phyloP scores from a whole-genome alignment of 2,888 invertebrate genomes.

The Hanleya hanleyi region DNA sequence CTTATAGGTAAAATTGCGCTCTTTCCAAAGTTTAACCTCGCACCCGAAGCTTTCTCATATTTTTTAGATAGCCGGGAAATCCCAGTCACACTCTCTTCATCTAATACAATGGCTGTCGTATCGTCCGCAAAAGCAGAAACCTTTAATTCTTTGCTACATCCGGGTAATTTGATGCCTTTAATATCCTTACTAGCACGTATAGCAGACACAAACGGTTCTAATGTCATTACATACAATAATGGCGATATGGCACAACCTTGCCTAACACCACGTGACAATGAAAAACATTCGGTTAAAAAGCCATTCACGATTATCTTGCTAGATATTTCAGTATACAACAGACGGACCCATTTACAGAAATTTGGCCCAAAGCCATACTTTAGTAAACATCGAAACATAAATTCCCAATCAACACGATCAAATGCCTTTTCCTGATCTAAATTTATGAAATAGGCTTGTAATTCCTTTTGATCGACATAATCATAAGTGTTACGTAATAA shows the following conservation, averaged over 20 bases:
- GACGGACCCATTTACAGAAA: constrained; percentile 39
- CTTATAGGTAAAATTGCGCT: constrained; percentile 33
- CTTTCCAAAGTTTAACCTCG: constrained; percentile 35
- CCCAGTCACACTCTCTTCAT: not conserved
- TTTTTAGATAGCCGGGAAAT: constrained; percentile 1
- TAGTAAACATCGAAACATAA: constrained; percentile 36
- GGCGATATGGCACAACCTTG: constrained; percentile 5
- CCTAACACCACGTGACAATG: not conserved
- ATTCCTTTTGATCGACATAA: constrained; percentile 39
- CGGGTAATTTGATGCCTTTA: constrained; percentile 24
- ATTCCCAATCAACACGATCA: constrained; percentile 41
- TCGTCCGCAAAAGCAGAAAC: constrained; percentile 24
- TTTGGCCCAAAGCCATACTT: constrained; percentile 39
- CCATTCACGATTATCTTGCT: not conserved
- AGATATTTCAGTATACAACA: constrained; percentile 33
- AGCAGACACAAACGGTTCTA: not conserved
- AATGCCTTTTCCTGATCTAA: constrained; percentile 50
- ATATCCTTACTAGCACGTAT: constrained; percentile 2
- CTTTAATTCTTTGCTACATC: not conserved
- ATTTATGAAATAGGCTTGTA: constrained; percentile 33
- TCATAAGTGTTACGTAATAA: constrained; percentile 35
- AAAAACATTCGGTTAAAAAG: not conserved
- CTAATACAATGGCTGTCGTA: constrained; percentile 5
- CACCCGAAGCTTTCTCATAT: constrained; percentile 26
- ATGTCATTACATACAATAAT: constrained; percentile 4